phyloP scores from a whole-genome alignment of 2,797 vertebrate genomes.

The Lagocephalus sceleratus region DNA sequence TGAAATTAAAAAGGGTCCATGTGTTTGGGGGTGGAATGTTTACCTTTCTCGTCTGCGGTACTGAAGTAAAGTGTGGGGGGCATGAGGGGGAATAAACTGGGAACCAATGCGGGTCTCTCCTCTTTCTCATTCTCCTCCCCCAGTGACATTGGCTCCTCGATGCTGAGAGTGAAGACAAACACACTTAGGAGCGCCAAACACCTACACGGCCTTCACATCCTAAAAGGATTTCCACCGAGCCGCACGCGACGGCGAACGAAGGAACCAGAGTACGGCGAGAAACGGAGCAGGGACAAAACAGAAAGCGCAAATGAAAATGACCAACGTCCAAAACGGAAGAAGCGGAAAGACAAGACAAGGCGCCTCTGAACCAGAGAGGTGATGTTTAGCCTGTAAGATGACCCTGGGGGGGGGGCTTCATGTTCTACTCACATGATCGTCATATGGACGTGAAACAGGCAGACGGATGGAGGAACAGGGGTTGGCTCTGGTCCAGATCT shows the following conservation, averaged over 20 bases:
- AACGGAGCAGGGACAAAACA: background rate
- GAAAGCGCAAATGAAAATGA: slow-evolving; percentile 30
- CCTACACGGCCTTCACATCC: background rate
- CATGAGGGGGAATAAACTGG: slow-evolving; percentile 87
- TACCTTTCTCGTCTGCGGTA: slow-evolving; percentile 87
- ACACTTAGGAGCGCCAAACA: background rate
- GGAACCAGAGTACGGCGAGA: too few relatives aligned
- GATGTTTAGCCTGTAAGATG: too few relatives aligned
- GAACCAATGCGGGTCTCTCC: slow-evolving; percentile 84
- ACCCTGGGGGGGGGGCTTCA: too few relatives aligned
- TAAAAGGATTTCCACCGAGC: too few relatives aligned
- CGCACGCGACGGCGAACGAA: background rate
- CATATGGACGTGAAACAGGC: slow-evolving; percentile 51
- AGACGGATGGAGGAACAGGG: background rate
- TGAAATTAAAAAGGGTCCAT: too few relatives aligned
- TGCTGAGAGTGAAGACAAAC: slow-evolving; percentile 35
- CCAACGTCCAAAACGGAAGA: slow-evolving; percentile 19
- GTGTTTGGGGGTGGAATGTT: slow-evolving; percentile 9
- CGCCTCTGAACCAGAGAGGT: background rate
- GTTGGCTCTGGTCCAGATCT: slow-evolving; percentile 1
- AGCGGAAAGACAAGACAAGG: slow-evolving; percentile 28
- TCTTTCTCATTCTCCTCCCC: slow-evolving; percentile 72
- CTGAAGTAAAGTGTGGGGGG: slow-evolving; percentile 92
- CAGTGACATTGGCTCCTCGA: slow-evolving; percentile 70
- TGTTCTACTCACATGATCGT: slow-evolving; percentile 70